Evolutionary conservation across 2,113 vertebrate genomes (phyloP).

Genomic region (Corythornis cristatus): DNA sequence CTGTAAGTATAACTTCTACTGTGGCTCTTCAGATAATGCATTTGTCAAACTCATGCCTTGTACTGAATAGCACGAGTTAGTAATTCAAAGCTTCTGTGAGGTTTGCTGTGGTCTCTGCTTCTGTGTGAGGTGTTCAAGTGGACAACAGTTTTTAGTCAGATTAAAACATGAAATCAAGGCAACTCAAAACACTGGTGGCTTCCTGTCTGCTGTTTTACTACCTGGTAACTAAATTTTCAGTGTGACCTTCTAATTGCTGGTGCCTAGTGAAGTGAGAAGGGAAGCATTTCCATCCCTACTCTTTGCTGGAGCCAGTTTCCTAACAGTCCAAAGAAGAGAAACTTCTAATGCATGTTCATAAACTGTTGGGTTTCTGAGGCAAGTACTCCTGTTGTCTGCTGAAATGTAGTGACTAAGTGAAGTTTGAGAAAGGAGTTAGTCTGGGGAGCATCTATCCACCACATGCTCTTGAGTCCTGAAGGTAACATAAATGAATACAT

Average conservation of each 20-base stretch:
- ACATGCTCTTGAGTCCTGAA: not conserved
- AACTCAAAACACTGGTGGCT: not conserved
- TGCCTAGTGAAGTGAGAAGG: not conserved
- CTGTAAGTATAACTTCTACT: constrained; percentile 48
- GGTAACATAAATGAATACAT: not conserved
- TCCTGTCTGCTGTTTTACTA: not conserved
- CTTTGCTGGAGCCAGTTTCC: not conserved
- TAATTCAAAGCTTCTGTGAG: not conserved
- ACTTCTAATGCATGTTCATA: not conserved
- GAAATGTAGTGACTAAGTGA: not conserved
- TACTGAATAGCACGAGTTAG: not conserved
- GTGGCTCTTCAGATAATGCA: not conserved
- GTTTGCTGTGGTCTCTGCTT: not conserved
- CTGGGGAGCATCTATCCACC: not conserved
- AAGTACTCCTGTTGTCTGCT: not conserved
- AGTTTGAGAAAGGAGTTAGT: not conserved
- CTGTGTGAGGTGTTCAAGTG: not conserved
- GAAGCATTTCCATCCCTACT: not conserved
- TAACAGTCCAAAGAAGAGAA: not conserved
- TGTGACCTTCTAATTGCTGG: not conserved
- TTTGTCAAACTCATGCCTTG: not conserved
- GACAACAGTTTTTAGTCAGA: not conserved
- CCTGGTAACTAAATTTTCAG: not conserved
- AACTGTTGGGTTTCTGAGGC: not conserved
- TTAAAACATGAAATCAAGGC: not conserved